A percentile compares a stretch with the other conserved stretches of the same genome.
Evolutionary conservation across 2,113 vertebrate genomes (phyloP).

Genomic region (Peromyscus maniculatus): DNA sequence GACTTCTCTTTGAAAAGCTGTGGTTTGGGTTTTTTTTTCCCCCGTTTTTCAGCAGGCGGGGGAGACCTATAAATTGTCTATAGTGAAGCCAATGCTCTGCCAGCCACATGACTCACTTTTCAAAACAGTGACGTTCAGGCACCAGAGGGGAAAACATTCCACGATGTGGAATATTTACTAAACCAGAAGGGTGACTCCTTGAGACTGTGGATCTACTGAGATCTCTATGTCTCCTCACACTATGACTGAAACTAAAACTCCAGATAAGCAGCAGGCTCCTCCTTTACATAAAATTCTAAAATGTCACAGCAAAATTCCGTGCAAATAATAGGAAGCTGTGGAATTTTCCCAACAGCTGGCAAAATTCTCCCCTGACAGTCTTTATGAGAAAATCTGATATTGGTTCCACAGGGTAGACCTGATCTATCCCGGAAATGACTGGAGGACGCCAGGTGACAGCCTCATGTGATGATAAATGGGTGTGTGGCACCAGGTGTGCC

Average conservation of each 20-base stretch:
- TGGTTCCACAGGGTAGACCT: no score
- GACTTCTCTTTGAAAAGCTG: neutral
- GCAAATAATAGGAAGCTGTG: no score
- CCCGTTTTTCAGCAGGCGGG: neutral
- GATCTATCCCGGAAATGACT: no score
- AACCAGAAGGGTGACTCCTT: neutral
- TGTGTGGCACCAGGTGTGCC: neutral
- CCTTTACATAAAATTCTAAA: neutral
- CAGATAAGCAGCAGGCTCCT: neutral
- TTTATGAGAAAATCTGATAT: neutral
- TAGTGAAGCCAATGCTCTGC: neutral
- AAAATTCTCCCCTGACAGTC: neutral
- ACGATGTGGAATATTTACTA: no score
- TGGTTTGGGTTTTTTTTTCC: neutral
- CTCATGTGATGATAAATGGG: rapidly evolving
- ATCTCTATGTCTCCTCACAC: neutral
- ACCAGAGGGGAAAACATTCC: no score
- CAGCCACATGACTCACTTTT: neutral
- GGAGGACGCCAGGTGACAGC: neutral
- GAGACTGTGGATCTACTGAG: neutral
- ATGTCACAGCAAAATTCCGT: neutral
- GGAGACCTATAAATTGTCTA: neutral
- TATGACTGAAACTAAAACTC: neutral
- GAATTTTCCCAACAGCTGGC: neutral
- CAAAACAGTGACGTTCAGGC: neutral